Percentiles rank a stretch among this genome's conserved stretches.
Evolutionary conservation across 2,888 invertebrate genomes (phyloP).

Genomic region (Myathropa florea): DNA sequence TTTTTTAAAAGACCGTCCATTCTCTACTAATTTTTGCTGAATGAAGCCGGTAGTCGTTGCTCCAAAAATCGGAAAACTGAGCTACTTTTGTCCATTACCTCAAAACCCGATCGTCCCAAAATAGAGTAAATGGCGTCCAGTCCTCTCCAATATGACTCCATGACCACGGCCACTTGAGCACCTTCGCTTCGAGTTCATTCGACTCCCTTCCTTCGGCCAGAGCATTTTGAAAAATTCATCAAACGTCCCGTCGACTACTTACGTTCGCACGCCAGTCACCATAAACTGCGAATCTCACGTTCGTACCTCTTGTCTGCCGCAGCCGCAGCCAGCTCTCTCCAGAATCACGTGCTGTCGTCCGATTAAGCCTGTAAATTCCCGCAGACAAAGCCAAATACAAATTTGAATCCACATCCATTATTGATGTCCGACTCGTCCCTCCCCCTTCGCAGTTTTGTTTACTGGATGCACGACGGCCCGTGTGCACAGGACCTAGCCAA

Average conservation of each 20-base stretch:
- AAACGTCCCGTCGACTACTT: background rate
- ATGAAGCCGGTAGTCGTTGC: too few species aligned
- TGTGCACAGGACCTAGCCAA: slow-evolving; percentile 36
- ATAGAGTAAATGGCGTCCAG: too few species aligned
- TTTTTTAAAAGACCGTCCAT: too few species aligned
- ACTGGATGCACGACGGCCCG: slow-evolving; percentile 38
- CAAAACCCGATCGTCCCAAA: too few species aligned
- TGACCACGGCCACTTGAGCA: background rate
- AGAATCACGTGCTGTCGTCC: slow-evolving; percentile 58
- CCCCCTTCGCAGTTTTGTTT: slow-evolving; percentile 33
- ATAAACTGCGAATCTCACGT: background rate
- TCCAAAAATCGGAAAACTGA: too few species aligned
- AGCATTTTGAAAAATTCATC: background rate
- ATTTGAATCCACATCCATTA: slow-evolving; percentile 67
- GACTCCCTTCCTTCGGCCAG: background rate
- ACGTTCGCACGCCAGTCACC: background rate
- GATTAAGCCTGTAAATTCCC: slow-evolving; percentile 66
- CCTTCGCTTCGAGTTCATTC: background rate
- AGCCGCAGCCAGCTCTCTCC: background rate
- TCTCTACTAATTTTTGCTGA: too few species aligned
- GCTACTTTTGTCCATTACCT: too few species aligned
- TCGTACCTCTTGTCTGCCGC: background rate
- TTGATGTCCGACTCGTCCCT: slow-evolving; percentile 49
- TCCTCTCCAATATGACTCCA: background rate
- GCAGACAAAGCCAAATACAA: slow-evolving; percentile 67